Evolutionary conservation across 2,113 vertebrate genomes (phyloP).

Genomic region (Cyanoliseus patagonus): DNA sequence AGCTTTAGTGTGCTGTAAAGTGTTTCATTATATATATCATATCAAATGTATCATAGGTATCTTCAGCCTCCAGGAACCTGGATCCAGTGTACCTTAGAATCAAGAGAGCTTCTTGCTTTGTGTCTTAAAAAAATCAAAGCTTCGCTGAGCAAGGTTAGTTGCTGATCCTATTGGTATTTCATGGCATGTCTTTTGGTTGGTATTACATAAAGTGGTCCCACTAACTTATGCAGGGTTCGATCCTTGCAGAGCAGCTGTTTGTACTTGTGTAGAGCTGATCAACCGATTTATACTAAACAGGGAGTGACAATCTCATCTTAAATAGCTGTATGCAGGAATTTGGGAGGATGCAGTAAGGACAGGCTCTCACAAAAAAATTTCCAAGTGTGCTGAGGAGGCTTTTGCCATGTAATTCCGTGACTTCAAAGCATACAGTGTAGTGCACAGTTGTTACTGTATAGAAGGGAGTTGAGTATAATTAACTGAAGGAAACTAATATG

Average conservation of each 20-base stretch:
- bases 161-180: neutral
- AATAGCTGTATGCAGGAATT: neutral
- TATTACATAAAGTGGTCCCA: neutral
- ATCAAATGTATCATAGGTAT: constrained; percentile 75
- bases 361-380: neutral
- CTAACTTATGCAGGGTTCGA: accelerated
- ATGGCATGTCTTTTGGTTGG: neutral
- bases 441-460: no score
- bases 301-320: neutral
- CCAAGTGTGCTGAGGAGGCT: neutral
- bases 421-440: neutral
- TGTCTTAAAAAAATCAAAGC: constrained; percentile 96
- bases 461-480: neutral
- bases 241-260: accelerated
- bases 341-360: neutral
- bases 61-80: constrained; percentile 92
- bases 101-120: constrained; percentile 92
- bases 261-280: neutral
- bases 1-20: neutral
- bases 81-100: constrained; percentile 93
- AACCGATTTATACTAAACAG: neutral
- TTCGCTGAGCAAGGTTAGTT: constrained; percentile 78
- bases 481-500: neutral
- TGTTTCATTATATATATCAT: neutral
- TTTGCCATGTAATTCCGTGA: neutral